These are phyloP conservation scores for Hecatera dysodea DNA, from an alignment of 2,888 invertebrate genomes.

Conservation along the genomic window DNA sequence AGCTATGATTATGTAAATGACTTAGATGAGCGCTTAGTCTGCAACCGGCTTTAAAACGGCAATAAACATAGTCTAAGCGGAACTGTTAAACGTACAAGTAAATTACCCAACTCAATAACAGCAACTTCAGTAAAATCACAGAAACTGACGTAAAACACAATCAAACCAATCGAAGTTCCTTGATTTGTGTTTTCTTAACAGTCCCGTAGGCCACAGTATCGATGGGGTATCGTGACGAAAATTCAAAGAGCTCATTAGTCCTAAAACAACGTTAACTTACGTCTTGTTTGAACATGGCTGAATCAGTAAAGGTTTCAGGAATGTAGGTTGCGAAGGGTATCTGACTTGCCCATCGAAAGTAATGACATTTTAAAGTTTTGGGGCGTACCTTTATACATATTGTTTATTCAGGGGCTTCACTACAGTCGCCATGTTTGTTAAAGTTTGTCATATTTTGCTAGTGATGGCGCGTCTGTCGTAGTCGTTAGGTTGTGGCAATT, in stretches of 20 bases:
- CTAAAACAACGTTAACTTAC: constrained; percentile 85
- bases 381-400: constrained; percentile 30
- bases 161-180: constrained; percentile 57
- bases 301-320: constrained; percentile 70
- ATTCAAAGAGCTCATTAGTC: constrained; percentile 82
- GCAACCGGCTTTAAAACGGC: background rate
- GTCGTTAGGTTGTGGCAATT: constrained; percentile 33
- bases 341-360: constrained; percentile 43
- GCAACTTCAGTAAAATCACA: constrained; percentile 44
- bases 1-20: no score
- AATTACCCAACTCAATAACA: constrained; percentile 31
- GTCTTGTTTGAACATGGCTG: constrained; percentile 78
- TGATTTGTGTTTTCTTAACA: constrained; percentile 65
- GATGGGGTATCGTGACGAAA: constrained; percentile 74
- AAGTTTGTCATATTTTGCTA: constrained; percentile 55
- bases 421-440: constrained; percentile 44
- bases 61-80: background rate
- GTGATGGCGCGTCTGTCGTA: constrained; percentile 10
- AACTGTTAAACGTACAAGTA: constrained; percentile 18
- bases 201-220: constrained; percentile 58
- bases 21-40: background rate
- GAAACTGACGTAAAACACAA: constrained; percentile 54
- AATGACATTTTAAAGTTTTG: constrained; percentile 65
- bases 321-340: constrained; percentile 54
- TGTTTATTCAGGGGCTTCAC: constrained; percentile 57